These are phyloP conservation scores for Garra rufa DNA, from an alignment of 2,113 vertebrate genomes.

Conservation along the genomic window DNA sequence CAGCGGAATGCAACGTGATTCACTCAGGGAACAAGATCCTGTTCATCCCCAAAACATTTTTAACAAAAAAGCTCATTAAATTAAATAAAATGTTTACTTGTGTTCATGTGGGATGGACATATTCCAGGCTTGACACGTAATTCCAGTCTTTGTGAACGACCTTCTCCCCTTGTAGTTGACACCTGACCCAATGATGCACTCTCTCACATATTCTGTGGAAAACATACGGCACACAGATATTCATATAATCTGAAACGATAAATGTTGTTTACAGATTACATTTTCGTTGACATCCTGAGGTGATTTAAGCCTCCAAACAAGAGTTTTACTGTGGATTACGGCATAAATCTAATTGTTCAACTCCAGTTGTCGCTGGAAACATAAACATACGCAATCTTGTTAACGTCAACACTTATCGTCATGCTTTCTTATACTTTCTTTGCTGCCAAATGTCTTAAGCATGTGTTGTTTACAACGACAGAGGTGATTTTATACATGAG, in stretches of 20 bases:
- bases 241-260: conserved; percentile 44
- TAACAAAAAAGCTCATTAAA: too few species aligned
- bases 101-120: conserved; percentile 95
- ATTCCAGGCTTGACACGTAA: conserved; percentile 92
- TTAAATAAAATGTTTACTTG: conserved; percentile 80
- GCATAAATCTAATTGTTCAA: conserved; percentile 1
- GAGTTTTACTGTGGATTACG: background rate
- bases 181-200: conserved; percentile 90
- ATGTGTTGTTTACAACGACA: conserved; percentile 32
- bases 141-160: conserved; percentile 89
- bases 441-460: conserved; percentile 22
- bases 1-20: background rate
- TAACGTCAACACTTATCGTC: conserved; percentile 28
- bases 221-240: conserved; percentile 49
- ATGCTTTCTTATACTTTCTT: conserved; percentile 16
- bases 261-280: conserved; percentile 36
- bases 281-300: background rate
- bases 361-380: conserved; percentile 20
- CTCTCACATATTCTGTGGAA: conserved; percentile 87
- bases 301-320: conserved; percentile 12
- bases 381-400: conserved; percentile 33
- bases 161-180: conserved; percentile 89
- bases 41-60: too few species aligned
- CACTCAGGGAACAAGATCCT: background rate
- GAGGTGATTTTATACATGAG: conserved; percentile 25